phyloP scores from a whole-genome alignment of 1,140 invertebrate genomes.

The Oedothorax gibbosus region DNA sequence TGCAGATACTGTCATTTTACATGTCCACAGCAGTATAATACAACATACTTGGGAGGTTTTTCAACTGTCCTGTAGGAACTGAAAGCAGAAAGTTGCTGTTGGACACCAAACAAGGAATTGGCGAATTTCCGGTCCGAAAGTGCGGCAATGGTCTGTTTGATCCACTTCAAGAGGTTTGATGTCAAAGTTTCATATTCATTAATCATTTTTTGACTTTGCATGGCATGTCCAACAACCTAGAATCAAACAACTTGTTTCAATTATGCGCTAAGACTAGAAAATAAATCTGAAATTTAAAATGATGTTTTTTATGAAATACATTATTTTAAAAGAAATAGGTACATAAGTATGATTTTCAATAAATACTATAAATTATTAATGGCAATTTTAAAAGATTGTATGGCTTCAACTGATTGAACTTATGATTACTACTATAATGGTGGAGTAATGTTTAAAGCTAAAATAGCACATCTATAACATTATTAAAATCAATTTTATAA shows the following conservation, averaged over 20 bases:
- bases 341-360: too few relatives aligned
- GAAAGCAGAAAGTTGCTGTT: conserved; percentile 95
- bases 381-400: too few relatives aligned
- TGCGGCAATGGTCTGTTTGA: conserved; percentile 92
- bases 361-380: too few relatives aligned
- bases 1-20: too few relatives aligned
- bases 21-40: too few relatives aligned
- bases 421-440: too few relatives aligned
- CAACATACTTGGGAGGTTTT: conserved; percentile 90
- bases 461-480: too few relatives aligned
- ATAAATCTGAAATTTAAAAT: not conserved
- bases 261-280: conserved; percentile 66
- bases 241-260: not conserved
- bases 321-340: too few relatives aligned
- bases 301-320: not conserved
- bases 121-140: conserved; percentile 95
- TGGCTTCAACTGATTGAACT: too few relatives aligned
- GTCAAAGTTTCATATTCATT: conserved; percentile 96
- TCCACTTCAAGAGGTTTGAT: conserved; percentile 98
- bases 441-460: too few relatives aligned
- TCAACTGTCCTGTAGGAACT: conserved; percentile 98
- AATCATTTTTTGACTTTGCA: conserved; percentile 98
- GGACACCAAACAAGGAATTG: conserved; percentile 95
- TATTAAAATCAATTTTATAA: too few relatives aligned
- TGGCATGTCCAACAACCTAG: conserved; percentile 94